Conservation (phyloP, 2,888 invertebrate species). For the Platycheirus albimanus region DNA sequence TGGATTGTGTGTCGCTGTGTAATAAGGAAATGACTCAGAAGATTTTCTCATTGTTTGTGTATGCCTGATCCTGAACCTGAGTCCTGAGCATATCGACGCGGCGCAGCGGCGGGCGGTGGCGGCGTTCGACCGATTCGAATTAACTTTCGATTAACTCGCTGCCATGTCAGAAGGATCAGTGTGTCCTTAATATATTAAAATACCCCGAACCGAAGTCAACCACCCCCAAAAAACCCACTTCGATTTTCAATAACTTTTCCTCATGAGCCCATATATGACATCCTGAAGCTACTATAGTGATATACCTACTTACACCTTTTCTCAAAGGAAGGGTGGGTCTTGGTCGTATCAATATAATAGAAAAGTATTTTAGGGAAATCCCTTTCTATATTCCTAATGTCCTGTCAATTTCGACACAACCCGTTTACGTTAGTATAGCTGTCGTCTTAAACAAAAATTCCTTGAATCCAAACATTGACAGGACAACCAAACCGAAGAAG, state of each 20-base stretch:
- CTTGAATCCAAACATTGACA: constrained; percentile 46
- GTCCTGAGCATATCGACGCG: constrained; percentile 39
- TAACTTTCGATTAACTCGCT: constrained; percentile 83
- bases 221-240: not conserved
- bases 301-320: constrained; percentile 31
- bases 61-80: too few relatives aligned
- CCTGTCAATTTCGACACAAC: constrained; percentile 72
- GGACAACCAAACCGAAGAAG: constrained; percentile 10
- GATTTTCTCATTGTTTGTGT: constrained; percentile 69
- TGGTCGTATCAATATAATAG: not conserved
- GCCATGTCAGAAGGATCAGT: constrained; percentile 73
- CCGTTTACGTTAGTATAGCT: constrained; percentile 53
- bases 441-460: constrained; percentile 53
- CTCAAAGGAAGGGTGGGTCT: constrained; percentile 2
- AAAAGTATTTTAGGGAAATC: constrained; percentile 44
- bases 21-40: constrained; percentile 73
- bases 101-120: not conserved
- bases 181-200: constrained; percentile 39
- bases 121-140: constrained; percentile 79
- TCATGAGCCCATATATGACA: constrained; percentile 56
- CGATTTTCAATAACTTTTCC: constrained; percentile 65
- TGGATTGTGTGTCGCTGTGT: constrained; percentile 47
- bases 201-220: constrained; percentile 5
- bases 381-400: constrained; percentile 56
- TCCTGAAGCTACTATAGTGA: too few relatives aligned